Evolutionary conservation across 2,888 invertebrate genomes (phyloP).

Genomic region (Phaonia tiefii): DNA sequence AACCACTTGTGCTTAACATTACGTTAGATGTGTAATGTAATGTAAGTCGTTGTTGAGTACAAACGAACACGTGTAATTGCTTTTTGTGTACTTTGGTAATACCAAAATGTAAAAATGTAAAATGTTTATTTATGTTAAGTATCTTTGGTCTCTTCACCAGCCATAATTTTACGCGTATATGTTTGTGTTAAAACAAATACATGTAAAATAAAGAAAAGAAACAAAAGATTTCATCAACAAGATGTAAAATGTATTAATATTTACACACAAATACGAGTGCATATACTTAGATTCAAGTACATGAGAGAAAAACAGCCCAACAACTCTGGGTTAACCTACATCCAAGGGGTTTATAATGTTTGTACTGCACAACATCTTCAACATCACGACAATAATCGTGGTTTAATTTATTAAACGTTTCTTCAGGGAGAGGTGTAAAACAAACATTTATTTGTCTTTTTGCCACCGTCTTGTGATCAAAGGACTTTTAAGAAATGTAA

Average conservation of each 20-base stretch:
- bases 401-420: conserved; percentile 18
- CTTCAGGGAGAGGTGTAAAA: neutral
- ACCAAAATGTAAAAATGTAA: neutral
- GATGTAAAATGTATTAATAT: neutral
- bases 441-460: neutral
- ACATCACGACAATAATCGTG: neutral
- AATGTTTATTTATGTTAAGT: neutral
- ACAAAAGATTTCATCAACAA: neutral
- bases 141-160: neutral
- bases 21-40: too few species aligned
- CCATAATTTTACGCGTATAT: neutral
- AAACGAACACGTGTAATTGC: too few species aligned
- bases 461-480: neutral
- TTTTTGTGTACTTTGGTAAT: neutral
- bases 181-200: conserved; percentile 9
- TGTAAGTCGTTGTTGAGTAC: too few species aligned
- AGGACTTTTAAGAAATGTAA: neutral
- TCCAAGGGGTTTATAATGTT: neutral
- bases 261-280: neutral
- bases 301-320: neutral
- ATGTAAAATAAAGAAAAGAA: neutral
- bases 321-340: conserved; percentile 5
- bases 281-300: neutral
- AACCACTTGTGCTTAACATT: too few species aligned
- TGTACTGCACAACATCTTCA: neutral